Evolutionary conservation across 2,797 vertebrate genomes (phyloP).

Genomic region (Platyrinchus mystaceus): DNA sequence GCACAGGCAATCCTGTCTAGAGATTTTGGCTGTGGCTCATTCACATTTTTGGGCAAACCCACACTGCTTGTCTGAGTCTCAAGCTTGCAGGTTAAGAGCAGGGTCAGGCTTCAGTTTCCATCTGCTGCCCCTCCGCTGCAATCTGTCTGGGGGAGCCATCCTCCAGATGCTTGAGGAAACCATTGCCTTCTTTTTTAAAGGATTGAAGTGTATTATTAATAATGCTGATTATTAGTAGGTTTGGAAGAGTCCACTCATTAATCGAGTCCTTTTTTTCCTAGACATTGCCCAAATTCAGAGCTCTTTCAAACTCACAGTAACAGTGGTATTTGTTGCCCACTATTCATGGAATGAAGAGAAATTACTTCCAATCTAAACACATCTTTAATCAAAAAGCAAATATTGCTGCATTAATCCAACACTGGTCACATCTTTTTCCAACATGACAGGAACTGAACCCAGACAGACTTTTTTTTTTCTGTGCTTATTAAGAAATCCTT

Average conservation of each 20-base stretch:
- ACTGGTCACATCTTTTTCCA: conserved; percentile 54
- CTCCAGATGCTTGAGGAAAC: not conserved
- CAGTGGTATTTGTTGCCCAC: not conserved
- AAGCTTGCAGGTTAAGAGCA: not conserved
- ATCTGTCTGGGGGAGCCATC: not conserved
- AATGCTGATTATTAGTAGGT: not conserved
- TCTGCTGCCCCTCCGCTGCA: not conserved
- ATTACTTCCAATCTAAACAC: conserved; percentile 16
- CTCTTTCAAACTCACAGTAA: not conserved
- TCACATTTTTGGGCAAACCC: not conserved
- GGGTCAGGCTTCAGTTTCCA: not conserved
- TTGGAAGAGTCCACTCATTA: not conserved
- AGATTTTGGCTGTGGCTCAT: not conserved
- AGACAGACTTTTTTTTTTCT: not conserved
- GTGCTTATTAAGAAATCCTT: conserved; percentile 42
- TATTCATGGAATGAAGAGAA: not conserved
- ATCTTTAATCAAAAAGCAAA: conserved; percentile 40
- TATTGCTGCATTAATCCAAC: not conserved
- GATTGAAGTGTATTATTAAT: not conserved
- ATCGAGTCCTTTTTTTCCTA: not conserved
- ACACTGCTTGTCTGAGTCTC: not conserved
- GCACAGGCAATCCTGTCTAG: not conserved
- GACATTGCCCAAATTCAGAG: not conserved
- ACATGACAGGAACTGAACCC: conserved; percentile 58
- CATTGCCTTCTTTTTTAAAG: not conserved